Base-by-base conservation (phyloP, 1,140 invertebrate genomes). In the Aphelinus atriplicis region DNA sequence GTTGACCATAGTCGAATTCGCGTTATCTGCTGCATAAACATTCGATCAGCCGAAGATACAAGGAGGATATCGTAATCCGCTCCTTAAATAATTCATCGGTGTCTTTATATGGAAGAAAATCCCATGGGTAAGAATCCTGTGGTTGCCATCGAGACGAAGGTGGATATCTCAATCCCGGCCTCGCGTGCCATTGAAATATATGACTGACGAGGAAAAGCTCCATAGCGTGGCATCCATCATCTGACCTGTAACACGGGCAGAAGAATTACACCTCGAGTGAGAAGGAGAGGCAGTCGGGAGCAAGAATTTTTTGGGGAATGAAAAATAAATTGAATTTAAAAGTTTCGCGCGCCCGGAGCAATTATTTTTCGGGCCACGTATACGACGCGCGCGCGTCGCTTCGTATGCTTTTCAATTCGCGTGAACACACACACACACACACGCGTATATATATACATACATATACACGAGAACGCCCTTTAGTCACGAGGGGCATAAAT, bases 251-350 rank as follows among this genome's bases (percentile, higher is more conserved):
- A 75, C 51, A 57, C 7, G 0, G 46, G 7, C 53, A 69, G 56
- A 46, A 46, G 50, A 57, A 62, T 6, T 1, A 51, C 51, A 60
- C 10, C 7, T 68, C 48, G 26, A 58, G 48, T 57, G n/a, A 45
- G 58, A 0, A 26, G 26, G 26, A 26, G 26, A 26, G 26, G 26
- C 26, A 26, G 26, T 26, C 0, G 26, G 26, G 26, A 9, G 43
- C 10, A 51, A 43, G 43, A 63, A 43, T 10, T 61, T 63, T 70
- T n/a, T 3, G 43, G 0, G 51, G 66, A 71, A 71, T 71, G 56
- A 75, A 66, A 75, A 75, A 71, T 75, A 75, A 75, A 75, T 75
- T 60, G 56, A 65, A 75, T 66, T 75, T 65, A 70, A 75, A 75
- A 66, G 62, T 71, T 50, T 55, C 10, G 26, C 26, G 26, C 10